Base-by-base conservation (phyloP, 2,888 invertebrate species). In the Lithophane leautieri region DNA sequence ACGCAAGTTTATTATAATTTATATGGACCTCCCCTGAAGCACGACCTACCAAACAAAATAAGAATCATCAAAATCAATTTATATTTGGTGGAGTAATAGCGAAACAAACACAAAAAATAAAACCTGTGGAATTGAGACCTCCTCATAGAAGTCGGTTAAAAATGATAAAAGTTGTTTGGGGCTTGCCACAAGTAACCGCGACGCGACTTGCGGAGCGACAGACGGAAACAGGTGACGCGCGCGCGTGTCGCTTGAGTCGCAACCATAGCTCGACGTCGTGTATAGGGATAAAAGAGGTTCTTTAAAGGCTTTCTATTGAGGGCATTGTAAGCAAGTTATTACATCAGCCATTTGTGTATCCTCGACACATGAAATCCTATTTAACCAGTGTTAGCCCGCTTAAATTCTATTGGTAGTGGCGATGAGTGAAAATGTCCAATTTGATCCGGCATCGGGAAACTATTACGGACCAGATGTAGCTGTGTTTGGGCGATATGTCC, bases 361-460 rank as follows among this genome's bases (percentile, higher is more conserved):
- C 4, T 34, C 25, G 34, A 34, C 34, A 52, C 1, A 16, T 25
- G 8, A 42, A 52, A 61, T n/a, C 76, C 19, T 14, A 25, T 74
- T 25, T 6, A 42, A n/a, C 6, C 8, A 25, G 19, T 42, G 14
- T 19, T 16, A 63, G 11, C 19, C 25, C 8, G 9, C n/a, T 62
- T 28, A n/a, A 52, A 56, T 58, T 34, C 50, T 42, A n/a, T 25
- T 34, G 22, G 22, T 1, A 22, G 61, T 42, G n/a, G 12, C 22
- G 22, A 56, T 71, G 74, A 28, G n/a, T 8, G 47, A 67, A 77
- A 70, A 74, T 73, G 47, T 70, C 50, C 73, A 65, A 74, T 83
- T 74, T 66, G 63, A 72, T 73, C 67, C 50, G 71, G 67, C 54
- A 74, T 83, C 70, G 78, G 75, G 44, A 73, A 85, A 79, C 83